Percentiles rank a stretch among this genome's conserved stretches.
phyloP scores from a whole-genome alignment of 2,113 vertebrate genomes.

The Cavia aperea region DNA sequence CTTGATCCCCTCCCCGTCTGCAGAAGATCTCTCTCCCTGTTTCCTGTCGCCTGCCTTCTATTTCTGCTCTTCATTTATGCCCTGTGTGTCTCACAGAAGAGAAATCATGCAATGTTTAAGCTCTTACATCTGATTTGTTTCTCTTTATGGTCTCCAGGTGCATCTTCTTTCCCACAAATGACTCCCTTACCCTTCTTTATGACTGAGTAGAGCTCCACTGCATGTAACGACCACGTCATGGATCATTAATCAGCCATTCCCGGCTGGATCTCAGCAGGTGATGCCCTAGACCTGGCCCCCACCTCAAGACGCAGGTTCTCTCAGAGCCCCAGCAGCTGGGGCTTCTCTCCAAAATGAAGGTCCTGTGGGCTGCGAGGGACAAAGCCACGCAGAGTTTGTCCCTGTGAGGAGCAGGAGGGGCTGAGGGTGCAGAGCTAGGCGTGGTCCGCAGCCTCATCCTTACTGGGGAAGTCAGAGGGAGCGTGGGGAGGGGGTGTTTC shows the following conservation, averaged over 20 bases:
- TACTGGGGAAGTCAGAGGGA: conserved; percentile 7
- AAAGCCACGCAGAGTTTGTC: neutral
- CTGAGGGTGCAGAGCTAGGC: neutral
- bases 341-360: neutral
- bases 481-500: neutral
- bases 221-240: neutral
- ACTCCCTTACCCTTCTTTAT: neutral
- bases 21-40: neutral
- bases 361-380: neutral
- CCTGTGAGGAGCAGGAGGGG: neutral
- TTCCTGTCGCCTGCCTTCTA: neutral
- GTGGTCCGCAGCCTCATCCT: neutral
- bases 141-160: neutral
- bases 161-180: neutral
- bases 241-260: too few relatives aligned
- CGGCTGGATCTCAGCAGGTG: neutral
- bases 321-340: neutral
- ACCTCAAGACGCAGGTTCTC: neutral
- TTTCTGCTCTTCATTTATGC: neutral
- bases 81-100: neutral
- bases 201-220: neutral
- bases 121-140: neutral
- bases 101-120: neutral
- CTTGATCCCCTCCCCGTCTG: neutral
- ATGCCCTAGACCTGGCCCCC: neutral